phyloP scores from a whole-genome alignment of 2,113 vertebrate genomes.

The Scomber japonicus region DNA sequence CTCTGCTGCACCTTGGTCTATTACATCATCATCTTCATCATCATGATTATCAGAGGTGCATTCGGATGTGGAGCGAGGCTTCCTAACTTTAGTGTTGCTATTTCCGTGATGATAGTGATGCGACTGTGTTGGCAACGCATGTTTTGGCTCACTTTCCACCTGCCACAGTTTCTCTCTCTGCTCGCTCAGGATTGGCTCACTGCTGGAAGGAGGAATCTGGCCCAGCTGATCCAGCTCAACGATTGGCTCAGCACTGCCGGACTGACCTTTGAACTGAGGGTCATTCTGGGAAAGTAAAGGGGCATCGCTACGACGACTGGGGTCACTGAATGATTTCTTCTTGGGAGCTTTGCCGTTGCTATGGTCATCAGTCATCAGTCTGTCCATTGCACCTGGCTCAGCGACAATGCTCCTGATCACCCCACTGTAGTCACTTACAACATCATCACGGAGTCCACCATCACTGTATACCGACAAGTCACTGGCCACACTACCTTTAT shows the following conservation, averaged over 20 bases:
- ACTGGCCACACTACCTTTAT: constrained; percentile 90
- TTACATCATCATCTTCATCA: constrained; percentile 64
- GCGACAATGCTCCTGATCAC: constrained; percentile 94
- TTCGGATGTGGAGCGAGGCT: constrained; percentile 84
- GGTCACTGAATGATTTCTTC: constrained; percentile 98
- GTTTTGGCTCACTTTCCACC: constrained; percentile 67
- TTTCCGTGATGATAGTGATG: constrained; percentile 42
- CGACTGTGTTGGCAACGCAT: constrained; percentile 24
- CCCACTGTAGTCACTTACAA: constrained; percentile 89
- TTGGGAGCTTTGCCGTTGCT: constrained; percentile 92
- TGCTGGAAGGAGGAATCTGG: constrained; percentile 91
- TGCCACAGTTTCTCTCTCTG: constrained; percentile 83
- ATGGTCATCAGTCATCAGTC: constrained; percentile 89
- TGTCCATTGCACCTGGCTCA: constrained; percentile 91
- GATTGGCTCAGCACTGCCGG: constrained; percentile 87
- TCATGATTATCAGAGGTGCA: constrained; percentile 55
- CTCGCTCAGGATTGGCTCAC: constrained; percentile 93
- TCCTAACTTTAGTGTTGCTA: constrained; percentile 54
- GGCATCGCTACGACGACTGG: constrained; percentile 91
- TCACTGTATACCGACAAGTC: constrained; percentile 95
- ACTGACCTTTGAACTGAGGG: constrained; percentile 81
- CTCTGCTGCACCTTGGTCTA: constrained; percentile 53
- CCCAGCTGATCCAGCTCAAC: constrained; percentile 89
- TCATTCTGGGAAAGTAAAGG: constrained; percentile 63
- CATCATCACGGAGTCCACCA: constrained; percentile 84